Conservation (phyloP, 2,113 vertebrate species). For the Balaenoptera acutorostrata region DNA sequence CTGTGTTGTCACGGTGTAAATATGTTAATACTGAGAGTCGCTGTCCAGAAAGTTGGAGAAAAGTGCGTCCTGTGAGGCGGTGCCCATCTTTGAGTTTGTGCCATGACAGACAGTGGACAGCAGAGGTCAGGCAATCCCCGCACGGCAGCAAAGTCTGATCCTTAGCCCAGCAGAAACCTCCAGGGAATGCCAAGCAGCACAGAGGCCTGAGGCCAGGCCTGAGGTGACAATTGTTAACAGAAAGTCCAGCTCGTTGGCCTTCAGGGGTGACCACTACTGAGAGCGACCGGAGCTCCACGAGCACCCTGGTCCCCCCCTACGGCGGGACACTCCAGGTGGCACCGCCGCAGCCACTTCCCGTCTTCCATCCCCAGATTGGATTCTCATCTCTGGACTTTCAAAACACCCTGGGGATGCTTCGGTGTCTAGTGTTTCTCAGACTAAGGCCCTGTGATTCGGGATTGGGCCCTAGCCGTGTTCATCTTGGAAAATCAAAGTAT, state of each 20-base stretch:
- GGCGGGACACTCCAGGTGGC: too few species aligned
- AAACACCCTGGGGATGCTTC: background rate
- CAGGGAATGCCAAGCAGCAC: background rate
- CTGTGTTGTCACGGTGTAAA: background rate
- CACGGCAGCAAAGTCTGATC: background rate
- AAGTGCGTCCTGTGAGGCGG: rapidly evolving
- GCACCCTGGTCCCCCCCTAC: background rate
- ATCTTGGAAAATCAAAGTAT: background rate
- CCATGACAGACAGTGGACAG: constrained; percentile 21
- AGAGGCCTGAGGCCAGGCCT: background rate
- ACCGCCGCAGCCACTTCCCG: background rate
- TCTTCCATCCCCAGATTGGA: background rate
- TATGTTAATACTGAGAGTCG: background rate
- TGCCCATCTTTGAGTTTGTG: background rate
- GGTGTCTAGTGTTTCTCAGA: background rate
- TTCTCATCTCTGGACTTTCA: background rate
- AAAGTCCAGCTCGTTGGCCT: background rate
- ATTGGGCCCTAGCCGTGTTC: background rate
- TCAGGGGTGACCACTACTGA: background rate
- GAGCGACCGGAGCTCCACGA: background rate
- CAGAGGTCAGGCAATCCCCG: constrained; percentile 40
- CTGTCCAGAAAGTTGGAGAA: background rate
- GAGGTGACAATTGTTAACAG: background rate
- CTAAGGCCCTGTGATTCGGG: background rate
- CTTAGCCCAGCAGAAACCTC: background rate